These are phyloP conservation scores for Balanococcus diminutus DNA, from an alignment of 2,888 invertebrate species.

Conservation along the genomic window DNA sequence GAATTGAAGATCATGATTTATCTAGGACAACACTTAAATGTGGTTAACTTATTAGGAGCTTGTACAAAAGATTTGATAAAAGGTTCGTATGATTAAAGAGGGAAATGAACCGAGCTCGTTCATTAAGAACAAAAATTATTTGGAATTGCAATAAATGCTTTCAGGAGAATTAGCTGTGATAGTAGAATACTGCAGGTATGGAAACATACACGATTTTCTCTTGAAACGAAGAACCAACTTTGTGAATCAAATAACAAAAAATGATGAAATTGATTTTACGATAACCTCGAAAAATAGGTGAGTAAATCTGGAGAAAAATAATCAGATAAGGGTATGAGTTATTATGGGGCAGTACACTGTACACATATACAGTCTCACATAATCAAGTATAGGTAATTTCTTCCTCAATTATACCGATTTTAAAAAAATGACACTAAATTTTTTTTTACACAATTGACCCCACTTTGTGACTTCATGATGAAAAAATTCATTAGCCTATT, in stretches of 20 bases:
- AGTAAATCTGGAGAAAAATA: background rate
- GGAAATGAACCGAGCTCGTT: too few species aligned
- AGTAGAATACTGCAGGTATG: slow-evolving; percentile 91
- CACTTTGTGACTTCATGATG: too few species aligned
- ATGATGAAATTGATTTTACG: background rate
- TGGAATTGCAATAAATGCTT: slow-evolving; percentile 69
- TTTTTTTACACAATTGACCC: too few species aligned
- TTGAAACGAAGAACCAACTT: background rate
- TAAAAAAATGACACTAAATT: too few species aligned
- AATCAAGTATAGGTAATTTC: too few species aligned
- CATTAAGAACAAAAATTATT: too few species aligned
- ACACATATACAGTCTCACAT: too few species aligned
- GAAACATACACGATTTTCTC: slow-evolving; percentile 73
- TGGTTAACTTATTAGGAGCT: slow-evolving; percentile 92
- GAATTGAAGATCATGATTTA: slow-evolving; percentile 96
- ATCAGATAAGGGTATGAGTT: too few species aligned
- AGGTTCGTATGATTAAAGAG: slow-evolving; percentile 67
- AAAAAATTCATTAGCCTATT: too few species aligned
- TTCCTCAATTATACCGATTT: too few species aligned
- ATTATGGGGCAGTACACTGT: too few species aligned
- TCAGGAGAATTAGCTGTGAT: slow-evolving; percentile 69
- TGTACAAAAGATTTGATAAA: slow-evolving; percentile 88
- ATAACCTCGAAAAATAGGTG: background rate
- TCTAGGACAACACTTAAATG: slow-evolving; percentile 91
- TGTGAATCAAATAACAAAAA: slow-evolving; percentile 62